A percentile compares a stretch with the other conserved stretches of the same genome.
Conservation (phyloP, 2,888 invertebrate species). For the Melolontha melolontha region DNA sequence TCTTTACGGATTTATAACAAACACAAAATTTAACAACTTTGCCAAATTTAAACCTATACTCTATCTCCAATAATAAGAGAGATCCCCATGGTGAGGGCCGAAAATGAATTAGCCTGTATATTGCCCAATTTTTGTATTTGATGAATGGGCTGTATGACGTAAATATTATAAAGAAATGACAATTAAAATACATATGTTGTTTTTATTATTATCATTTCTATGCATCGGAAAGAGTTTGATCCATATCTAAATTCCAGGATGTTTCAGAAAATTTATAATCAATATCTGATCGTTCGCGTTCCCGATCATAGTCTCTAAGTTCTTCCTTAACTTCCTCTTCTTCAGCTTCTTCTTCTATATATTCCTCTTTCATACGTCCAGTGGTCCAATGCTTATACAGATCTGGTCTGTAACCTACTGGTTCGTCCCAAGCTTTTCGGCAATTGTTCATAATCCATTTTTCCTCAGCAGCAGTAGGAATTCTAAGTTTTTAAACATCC, state of each 20-base stretch:
- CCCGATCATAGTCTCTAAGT: neutral
- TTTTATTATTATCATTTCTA: neutral
- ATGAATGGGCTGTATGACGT: too few species aligned
- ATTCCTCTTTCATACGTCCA: conserved; percentile 48
- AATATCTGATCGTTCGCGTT: neutral
- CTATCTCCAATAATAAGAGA: too few species aligned
- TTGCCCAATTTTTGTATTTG: too few species aligned
- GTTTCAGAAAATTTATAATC: conserved; percentile 11
- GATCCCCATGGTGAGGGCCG: too few species aligned
- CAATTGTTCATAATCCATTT: conserved; percentile 76
- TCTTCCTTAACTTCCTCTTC: conserved; percentile 2
- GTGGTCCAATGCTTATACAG: conserved; percentile 69
- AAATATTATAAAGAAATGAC: too few species aligned
- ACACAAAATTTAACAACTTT: too few species aligned
- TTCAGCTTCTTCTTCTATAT: conserved; percentile 16
- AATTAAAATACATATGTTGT: too few species aligned
- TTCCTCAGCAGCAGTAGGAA: conserved; percentile 69
- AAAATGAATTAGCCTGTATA: too few species aligned
- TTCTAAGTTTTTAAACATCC: too few species aligned
- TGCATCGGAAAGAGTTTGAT: neutral
- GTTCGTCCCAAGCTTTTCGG: conserved; percentile 70
- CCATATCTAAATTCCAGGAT: conserved; percentile 21
- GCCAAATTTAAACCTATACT: too few species aligned
- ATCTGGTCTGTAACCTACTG: conserved; percentile 68
- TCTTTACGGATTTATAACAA: too few species aligned